Conservation (phyloP, 2,888 invertebrate species). For the Rhopalosiphum nymphaeae region DNA sequence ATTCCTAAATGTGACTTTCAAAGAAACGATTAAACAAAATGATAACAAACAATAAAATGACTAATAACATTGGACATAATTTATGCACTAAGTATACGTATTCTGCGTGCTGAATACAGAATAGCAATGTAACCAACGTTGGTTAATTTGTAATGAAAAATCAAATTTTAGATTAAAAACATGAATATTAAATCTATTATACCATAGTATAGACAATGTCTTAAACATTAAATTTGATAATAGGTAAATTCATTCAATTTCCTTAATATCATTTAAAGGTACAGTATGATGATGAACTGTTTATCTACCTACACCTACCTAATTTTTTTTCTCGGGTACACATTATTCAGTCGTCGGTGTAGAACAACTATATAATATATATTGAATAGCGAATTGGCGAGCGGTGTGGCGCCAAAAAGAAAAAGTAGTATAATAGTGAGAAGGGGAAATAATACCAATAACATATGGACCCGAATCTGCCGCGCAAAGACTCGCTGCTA, state of each 20-base stretch:
- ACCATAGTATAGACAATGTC: not conserved
- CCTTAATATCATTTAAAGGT: not conserved
- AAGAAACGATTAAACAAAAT: not conserved
- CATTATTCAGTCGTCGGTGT: not conserved
- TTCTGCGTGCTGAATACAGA: not conserved
- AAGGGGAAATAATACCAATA: not conserved
- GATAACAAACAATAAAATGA: not conserved
- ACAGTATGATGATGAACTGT: not conserved
- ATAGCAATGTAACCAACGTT: not conserved
- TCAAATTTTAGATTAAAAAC: not conserved
- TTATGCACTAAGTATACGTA: not conserved
- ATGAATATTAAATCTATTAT: not conserved
- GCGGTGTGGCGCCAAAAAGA: conserved; percentile 54
- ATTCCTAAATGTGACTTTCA: not conserved
- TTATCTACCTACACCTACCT: not conserved
- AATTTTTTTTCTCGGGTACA: not conserved
- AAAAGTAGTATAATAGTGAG: not conserved
- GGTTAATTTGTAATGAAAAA: not conserved
- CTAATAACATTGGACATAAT: not conserved
- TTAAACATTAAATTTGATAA: not conserved
- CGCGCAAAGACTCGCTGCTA: conserved; percentile 18
- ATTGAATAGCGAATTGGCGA: conserved; percentile 3
- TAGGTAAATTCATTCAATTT: not conserved
- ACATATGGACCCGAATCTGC: conserved; percentile 23
- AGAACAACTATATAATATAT: not conserved